Percentiles rank a stretch among this genome's conserved stretches.
Evolutionary conservation across 2,888 invertebrate genomes (phyloP).

Genomic region (Ectobius pallidus): DNA sequence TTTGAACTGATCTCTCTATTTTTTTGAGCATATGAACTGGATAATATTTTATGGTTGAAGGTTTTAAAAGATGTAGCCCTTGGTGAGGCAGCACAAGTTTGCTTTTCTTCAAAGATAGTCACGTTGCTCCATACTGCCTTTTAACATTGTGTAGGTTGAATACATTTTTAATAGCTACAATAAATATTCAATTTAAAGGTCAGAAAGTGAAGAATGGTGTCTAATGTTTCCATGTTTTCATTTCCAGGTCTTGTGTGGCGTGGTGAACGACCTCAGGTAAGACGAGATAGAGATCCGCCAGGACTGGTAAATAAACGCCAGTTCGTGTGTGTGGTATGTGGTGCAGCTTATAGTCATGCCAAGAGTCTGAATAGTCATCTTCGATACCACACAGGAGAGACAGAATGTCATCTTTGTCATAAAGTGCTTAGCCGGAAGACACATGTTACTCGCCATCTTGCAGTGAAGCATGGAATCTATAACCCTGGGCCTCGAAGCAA

Average conservation of each 20-base stretch:
- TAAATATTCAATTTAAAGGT: no score
- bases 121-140: no score
- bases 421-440: conserved; percentile 34
- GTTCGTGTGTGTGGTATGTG: conserved; percentile 54
- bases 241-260: conserved; percentile 18
- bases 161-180: no score
- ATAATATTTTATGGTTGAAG: no score
- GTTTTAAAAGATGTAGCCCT: no score
- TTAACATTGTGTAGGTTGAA: no score
- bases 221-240: no score
- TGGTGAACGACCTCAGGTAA: background rate
- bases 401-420: conserved; percentile 40
- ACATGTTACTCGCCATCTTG: conserved; percentile 28
- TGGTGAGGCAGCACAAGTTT: no score
- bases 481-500: background rate
- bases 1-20: no score
- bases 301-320: background rate
- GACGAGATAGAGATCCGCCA: background rate
- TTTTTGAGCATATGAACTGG: no score
- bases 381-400: conserved; percentile 38
- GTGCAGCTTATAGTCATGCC: conserved; percentile 58
- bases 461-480: conserved; percentile 16
- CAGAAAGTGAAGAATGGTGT: no score
- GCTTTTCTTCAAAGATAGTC: no score
- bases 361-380: conserved; percentile 46